Base-by-base conservation (phyloP, 92 coral and sea anemone species). In the Umimayanthus kanabou region DNA sequence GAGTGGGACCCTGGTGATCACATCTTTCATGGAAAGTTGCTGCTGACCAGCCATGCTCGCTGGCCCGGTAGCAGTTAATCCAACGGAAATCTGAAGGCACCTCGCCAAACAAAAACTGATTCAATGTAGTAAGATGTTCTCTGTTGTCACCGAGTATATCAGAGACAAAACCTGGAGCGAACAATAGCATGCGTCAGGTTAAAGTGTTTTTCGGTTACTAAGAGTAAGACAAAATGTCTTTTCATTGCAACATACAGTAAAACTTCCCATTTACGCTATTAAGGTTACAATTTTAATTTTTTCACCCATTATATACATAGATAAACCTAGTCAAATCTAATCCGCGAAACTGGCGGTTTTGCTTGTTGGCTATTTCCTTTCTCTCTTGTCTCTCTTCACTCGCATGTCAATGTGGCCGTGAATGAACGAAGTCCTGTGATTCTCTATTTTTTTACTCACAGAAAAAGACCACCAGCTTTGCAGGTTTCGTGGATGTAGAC, bases 11-110 rank as follows among this genome's bases (percentile, higher is more conserved):
- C 81, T 80, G 90, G 3, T 71, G 10, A 73, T 92, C 91, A 75
- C 94, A 92, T 37, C 30, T 77, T 9, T 47, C 64, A 43, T 90
- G 92, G 57, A 92, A 92, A 33, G 70, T 77, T 1, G 47, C 15
- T 86, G 88, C 88, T 15, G 61, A 77, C 94, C 94, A 92, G 26
- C 94, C 92, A 67, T 89, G 86, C 33, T 90, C 75, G 28, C 61
- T 72, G 8, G 89, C 89, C n/a, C 79, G 81, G 29, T 74, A 92
- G 67, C 94, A 92, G 33, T 80, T 87, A 37, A 89, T 83, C 94
- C 94, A 92, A 22, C 88, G 82, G 9, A 81, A 39, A 33, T 75
- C 78, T n/a, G 25, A 15, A 11, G 93, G 93, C 18, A 84, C 89
- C 18, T n/a, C 88, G 4, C 61, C 72, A 13, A 37, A 1, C 9